Percentiles rank a stretch among this genome's conserved stretches.
These are phyloP conservation scores for Lasioglossum morio DNA, from an alignment of 2,888 invertebrate species.

Conservation along the genomic window DNA sequence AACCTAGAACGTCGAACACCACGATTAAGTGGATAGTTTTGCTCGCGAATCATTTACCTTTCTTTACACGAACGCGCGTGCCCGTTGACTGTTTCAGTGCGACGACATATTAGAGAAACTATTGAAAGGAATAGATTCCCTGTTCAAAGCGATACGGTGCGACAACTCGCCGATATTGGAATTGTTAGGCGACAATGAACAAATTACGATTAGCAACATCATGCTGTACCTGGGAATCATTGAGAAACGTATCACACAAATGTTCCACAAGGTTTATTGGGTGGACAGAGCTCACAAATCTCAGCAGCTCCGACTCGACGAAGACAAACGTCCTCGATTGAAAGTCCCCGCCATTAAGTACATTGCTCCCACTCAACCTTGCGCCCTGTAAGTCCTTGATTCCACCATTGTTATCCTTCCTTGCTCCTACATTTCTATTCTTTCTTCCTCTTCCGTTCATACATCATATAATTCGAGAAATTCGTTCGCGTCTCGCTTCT, in stretches of 20 bases:
- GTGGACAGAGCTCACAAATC: conserved; percentile 78
- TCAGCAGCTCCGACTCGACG: conserved; percentile 79
- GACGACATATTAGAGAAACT: conserved; percentile 82
- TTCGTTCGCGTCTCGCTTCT: neutral
- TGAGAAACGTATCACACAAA: conserved; percentile 90
- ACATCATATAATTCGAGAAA: neutral
- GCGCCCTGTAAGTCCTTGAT: conserved; percentile 84
- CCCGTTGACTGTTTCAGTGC: conserved; percentile 72
- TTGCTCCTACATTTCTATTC: neutral
- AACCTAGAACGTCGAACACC: neutral
- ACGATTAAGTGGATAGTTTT: neutral
- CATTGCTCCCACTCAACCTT: conserved; percentile 85
- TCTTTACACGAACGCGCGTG: neutral
- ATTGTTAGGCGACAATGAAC: conserved; percentile 90
- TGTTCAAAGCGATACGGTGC: conserved; percentile 89
- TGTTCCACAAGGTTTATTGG: conserved; percentile 87
- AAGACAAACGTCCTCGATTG: conserved; percentile 79
- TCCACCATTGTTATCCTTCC: conserved; percentile 4
- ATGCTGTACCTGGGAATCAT: conserved; percentile 93
- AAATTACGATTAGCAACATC: conserved; percentile 91
- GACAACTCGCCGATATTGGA: conserved; percentile 90
- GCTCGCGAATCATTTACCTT: neutral
- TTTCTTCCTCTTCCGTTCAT: neutral
- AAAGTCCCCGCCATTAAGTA: conserved; percentile 79
- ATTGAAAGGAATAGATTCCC: conserved; percentile 84